A percentile compares a stretch with the other conserved stretches of the same genome.
Conservation (phyloP, 2,113 vertebrate species). For the Salminus brasiliensis region DNA sequence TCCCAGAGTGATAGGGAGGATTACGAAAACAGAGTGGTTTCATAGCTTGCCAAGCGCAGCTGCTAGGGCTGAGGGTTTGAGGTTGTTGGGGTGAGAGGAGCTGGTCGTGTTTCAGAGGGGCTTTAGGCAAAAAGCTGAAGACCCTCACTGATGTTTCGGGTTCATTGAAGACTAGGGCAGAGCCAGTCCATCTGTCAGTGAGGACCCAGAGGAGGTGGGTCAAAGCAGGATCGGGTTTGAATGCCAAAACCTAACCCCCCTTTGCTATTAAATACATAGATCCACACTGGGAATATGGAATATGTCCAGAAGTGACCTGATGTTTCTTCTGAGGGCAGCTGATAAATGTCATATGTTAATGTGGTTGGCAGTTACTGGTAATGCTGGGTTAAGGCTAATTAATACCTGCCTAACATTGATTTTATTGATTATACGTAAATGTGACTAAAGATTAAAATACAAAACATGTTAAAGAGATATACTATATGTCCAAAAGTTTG, state of each 20-base stretch:
- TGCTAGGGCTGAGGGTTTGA: conserved; percentile 17
- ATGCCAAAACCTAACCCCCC: conserved; percentile 18
- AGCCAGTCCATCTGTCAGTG: conserved; percentile 20
- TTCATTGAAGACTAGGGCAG: not conserved
- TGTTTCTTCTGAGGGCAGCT: conserved; percentile 25
- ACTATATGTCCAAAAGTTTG: too few species aligned
- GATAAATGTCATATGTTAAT: conserved; percentile 46
- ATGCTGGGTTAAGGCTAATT: not conserved
- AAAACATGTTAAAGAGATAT: too few species aligned
- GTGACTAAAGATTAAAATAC: too few species aligned
- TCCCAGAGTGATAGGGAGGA: not conserved
- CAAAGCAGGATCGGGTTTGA: not conserved
- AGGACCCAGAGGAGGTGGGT: conserved; percentile 7
- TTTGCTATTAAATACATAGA: not conserved
- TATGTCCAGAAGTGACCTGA: conserved; percentile 33
- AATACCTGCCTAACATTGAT: not conserved
- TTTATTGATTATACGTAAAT: too few species aligned
- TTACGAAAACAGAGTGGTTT: conserved; percentile 22
- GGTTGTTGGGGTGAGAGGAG: not conserved
- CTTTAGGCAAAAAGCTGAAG: conserved; percentile 2
- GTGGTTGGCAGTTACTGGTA: conserved; percentile 7
- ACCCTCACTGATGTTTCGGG: conserved; percentile 9
- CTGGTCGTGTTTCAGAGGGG: conserved; percentile 1
- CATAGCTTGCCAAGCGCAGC: conserved; percentile 31
- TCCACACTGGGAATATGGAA: conserved; percentile 21